Percentiles rank a stretch among this genome's conserved stretches.
phyloP scores from a whole-genome alignment of 92 coral and sea anemone species.

The Bergia sp. region DNA sequence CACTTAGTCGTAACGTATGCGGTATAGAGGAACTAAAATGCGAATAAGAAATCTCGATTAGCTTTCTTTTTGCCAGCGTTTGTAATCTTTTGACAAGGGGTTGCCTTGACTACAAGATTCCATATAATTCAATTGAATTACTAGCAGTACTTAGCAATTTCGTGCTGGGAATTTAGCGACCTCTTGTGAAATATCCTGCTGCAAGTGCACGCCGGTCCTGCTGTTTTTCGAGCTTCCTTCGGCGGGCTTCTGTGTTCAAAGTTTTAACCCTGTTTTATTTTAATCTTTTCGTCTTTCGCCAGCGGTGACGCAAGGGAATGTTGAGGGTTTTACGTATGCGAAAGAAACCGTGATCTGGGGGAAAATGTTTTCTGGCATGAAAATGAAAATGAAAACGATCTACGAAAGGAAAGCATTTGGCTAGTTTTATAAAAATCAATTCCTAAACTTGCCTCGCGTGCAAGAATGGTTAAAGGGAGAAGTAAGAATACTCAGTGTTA shows the following conservation, averaged over 20 bases:
- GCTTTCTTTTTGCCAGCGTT: not conserved
- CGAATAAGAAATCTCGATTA: not conserved
- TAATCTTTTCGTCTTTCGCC: not conserved
- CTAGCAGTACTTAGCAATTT: conserved; percentile 2
- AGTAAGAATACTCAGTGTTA: not conserved
- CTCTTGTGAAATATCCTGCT: conserved; percentile 10
- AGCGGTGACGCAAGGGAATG: not conserved
- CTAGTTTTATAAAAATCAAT: not conserved
- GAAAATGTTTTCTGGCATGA: not conserved
- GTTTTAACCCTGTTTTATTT: not conserved
- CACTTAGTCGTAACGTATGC: not conserved
- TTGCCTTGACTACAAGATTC: conserved; percentile 15
- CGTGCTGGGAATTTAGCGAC: conserved; percentile 6
- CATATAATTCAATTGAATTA: not conserved
- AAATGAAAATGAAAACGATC: not conserved
- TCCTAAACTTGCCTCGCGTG: not conserved
- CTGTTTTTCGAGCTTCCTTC: not conserved
- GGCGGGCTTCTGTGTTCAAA: conserved; percentile 3
- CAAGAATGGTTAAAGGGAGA: not conserved
- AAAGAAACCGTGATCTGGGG: not conserved
- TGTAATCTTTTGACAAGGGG: not conserved
- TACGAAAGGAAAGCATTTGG: too few species aligned
- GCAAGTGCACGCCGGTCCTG: not conserved
- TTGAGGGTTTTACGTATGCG: not conserved
- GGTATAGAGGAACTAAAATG: not conserved